phyloP scores from a whole-genome alignment of 2,888 invertebrate genomes.

The Gnatocerus cornutus region DNA sequence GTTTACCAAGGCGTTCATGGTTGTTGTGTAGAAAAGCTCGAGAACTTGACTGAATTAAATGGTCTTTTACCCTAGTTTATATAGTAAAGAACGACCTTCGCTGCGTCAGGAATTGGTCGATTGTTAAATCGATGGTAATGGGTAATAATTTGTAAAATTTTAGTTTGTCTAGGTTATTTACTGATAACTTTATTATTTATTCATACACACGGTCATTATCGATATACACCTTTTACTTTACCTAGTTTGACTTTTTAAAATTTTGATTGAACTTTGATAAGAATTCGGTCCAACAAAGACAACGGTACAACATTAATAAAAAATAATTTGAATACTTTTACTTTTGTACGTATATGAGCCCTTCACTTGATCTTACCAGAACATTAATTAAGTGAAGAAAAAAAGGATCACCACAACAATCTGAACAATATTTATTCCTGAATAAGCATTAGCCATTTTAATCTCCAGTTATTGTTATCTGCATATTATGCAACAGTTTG shows the following conservation, averaged over 20 bases:
- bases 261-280: background rate
- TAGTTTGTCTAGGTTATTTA: background rate
- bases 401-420: too few relatives aligned
- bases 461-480: too few relatives aligned
- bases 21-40: constrained; percentile 49
- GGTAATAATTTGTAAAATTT: constrained; percentile 14
- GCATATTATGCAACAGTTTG: too few relatives aligned
- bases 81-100: constrained; percentile 55
- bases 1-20: constrained; percentile 56
- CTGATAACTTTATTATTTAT: constrained; percentile 3
- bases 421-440: too few relatives aligned
- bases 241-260: background rate
- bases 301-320: background rate
- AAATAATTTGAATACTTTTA: background rate
- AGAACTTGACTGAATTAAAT: constrained; percentile 44
- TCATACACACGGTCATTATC: background rate
- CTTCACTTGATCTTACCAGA: too few relatives aligned
- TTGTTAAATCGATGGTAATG: constrained; percentile 11
- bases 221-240: background rate
- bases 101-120: constrained; percentile 34
- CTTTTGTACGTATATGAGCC: background rate
- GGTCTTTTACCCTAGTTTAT: constrained; percentile 53
- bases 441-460: too few relatives aligned
- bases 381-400: too few relatives aligned
- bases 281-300: background rate